These are phyloP conservation scores for Sphaeramia orbicularis DNA, from an alignment of 2,797 vertebrate genomes.

Conservation along the genomic window DNA sequence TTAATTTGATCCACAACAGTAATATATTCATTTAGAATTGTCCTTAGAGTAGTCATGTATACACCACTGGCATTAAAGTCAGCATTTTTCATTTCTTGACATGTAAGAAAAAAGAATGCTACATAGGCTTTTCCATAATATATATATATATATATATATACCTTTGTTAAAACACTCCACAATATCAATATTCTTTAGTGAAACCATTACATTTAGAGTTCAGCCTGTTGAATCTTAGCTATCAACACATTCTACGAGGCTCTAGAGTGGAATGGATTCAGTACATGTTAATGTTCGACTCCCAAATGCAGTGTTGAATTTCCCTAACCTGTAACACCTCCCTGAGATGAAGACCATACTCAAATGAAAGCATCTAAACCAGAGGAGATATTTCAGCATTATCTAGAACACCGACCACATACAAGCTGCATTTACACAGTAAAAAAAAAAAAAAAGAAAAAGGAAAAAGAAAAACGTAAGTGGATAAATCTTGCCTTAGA, in stretches of 20 bases:
- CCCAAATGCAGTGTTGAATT: slow-evolving; percentile 43
- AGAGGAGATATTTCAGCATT: slow-evolving; percentile 19
- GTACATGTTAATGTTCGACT: slow-evolving; percentile 45
- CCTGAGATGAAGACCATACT: slow-evolving; percentile 78
- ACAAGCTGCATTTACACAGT: slow-evolving; percentile 23
- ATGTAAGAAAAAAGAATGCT: slow-evolving; percentile 70
- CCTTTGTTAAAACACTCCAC: slow-evolving; percentile 53
- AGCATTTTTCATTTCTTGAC: slow-evolving; percentile 54
- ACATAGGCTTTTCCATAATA: slow-evolving; percentile 61
- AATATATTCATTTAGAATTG: slow-evolving; percentile 39
- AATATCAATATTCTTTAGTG: slow-evolving; percentile 44
- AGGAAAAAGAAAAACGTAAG: background rate
- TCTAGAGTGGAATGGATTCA: slow-evolving; percentile 60
- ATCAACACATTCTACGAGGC: slow-evolving; percentile 57
- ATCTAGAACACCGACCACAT: slow-evolving; percentile 24
- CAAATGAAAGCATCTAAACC: slow-evolving; percentile 49
- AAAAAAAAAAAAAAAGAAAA: background rate
- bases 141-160: slow-evolving; percentile 36
- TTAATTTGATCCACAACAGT: slow-evolving; percentile 58
- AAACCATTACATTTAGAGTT: slow-evolving; percentile 48
- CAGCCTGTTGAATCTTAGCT: slow-evolving; percentile 27
- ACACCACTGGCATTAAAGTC: slow-evolving; percentile 56
- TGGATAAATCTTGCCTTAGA: background rate
- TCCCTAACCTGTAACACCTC: slow-evolving; percentile 66
- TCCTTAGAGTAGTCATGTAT: slow-evolving; percentile 33